A percentile compares a stretch with the other conserved stretches of the same genome.
Conservation (phyloP, 2,888 invertebrate genomes). For the Axea sp. region DNA sequence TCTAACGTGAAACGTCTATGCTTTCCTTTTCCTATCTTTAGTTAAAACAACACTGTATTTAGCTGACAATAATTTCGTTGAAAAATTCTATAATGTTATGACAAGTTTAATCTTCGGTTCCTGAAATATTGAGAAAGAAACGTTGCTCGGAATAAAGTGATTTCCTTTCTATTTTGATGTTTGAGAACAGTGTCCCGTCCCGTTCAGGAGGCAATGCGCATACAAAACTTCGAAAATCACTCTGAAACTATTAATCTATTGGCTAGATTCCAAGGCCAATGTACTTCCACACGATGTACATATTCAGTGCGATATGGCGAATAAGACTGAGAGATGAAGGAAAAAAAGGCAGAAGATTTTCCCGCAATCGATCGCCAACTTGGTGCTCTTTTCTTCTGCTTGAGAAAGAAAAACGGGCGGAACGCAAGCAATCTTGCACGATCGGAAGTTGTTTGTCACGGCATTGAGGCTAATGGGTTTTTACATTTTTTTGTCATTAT, state of each 20-base stretch:
- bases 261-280: slow-evolving; percentile 76
- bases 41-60: slow-evolving; percentile 9
- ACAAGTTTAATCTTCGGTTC: slow-evolving; percentile 6
- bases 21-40: too few species aligned
- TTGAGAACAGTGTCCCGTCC: slow-evolving; percentile 74
- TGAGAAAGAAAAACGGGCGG: slow-evolving; percentile 29
- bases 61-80: not conserved
- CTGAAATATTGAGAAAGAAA: not conserved
- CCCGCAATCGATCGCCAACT: slow-evolving; percentile 32
- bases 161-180: slow-evolving; percentile 59
- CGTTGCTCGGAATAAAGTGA: slow-evolving; percentile 32
- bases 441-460: slow-evolving; percentile 57
- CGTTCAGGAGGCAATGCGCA: slow-evolving; percentile 76
- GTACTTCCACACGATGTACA: slow-evolving; percentile 73
- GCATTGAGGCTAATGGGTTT: slow-evolving; percentile 28
- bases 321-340: slow-evolving; percentile 63
- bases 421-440: slow-evolving; percentile 20
- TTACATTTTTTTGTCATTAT: slow-evolving; percentile 1
- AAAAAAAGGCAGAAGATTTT: slow-evolving; percentile 13
- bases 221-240: slow-evolving; percentile 76
- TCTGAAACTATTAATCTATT: slow-evolving; percentile 77
- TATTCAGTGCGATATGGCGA: slow-evolving; percentile 69
- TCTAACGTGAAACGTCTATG: too few species aligned
- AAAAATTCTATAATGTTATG: slow-evolving; percentile 12
- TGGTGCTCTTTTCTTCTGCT: slow-evolving; percentile 66